Percentiles rank a stretch among this genome's conserved stretches.
Conservation (phyloP, 2,888 invertebrate species). For the Clunio marinus region DNA sequence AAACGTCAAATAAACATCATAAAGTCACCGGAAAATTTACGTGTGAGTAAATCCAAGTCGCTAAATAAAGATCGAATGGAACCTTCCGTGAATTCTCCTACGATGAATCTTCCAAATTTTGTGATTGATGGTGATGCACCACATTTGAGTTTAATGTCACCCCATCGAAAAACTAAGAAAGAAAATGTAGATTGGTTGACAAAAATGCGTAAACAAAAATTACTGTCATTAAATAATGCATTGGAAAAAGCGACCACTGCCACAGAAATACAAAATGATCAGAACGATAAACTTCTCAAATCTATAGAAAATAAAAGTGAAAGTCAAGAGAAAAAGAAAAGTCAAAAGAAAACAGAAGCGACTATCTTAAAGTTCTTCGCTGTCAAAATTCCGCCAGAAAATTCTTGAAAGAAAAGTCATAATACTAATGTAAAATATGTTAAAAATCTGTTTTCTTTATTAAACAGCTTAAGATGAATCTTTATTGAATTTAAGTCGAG, state of each 20-base stretch:
- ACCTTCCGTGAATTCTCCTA: slow-evolving; percentile 54
- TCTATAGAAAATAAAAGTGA: slow-evolving; percentile 36
- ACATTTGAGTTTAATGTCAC: slow-evolving; percentile 65
- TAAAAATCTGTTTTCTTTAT: too few relatives aligned
- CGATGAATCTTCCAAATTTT: slow-evolving; percentile 70
- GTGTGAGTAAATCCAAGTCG: slow-evolving; percentile 4
- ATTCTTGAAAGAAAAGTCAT: too few relatives aligned
- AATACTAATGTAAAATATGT: too few relatives aligned
- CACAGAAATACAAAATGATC: background rate
- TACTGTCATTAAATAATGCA: slow-evolving; percentile 43
- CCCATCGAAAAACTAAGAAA: slow-evolving; percentile 57
- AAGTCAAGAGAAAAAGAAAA: slow-evolving; percentile 5
- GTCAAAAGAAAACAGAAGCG: slow-evolving; percentile 46
- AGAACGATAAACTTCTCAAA: slow-evolving; percentile 19
- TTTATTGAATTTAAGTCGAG: too few relatives aligned
- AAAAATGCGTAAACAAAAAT: slow-evolving; percentile 57
- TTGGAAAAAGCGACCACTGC: background rate
- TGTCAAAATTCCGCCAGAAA: slow-evolving; percentile 13
- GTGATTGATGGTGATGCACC: slow-evolving; percentile 73
- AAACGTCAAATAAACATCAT: slow-evolving; percentile 24
- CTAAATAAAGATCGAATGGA: background rate
- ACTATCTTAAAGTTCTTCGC: slow-evolving; percentile 50
- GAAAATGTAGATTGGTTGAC: slow-evolving; percentile 71
- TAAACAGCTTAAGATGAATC: too few relatives aligned
- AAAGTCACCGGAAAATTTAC: slow-evolving; percentile 10